phyloP scores from a whole-genome alignment of 2,888 invertebrate species.

The Athalia cordata region DNA sequence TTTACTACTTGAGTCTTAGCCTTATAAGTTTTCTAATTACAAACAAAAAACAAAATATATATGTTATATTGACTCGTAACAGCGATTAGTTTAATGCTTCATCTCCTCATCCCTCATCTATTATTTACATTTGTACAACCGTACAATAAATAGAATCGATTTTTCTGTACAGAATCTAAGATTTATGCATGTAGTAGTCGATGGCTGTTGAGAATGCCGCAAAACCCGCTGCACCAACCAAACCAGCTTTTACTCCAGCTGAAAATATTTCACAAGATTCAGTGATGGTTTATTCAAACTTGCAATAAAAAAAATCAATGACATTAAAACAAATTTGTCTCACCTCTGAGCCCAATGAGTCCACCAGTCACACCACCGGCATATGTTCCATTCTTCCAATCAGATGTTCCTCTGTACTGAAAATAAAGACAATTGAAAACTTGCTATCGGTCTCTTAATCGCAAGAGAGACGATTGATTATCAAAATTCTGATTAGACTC shows the following conservation, averaged over 20 bases:
- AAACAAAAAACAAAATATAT: conserved; percentile 15
- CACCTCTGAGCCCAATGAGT: conserved; percentile 88
- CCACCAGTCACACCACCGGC: conserved; percentile 97
- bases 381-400: conserved; percentile 97
- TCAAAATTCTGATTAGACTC: conserved; percentile 31
- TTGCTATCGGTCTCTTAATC: neutral
- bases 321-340: neutral
- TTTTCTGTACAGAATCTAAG: conserved; percentile 39
- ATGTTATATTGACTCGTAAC: conserved; percentile 28
- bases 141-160: conserved; percentile 25
- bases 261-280: conserved; percentile 65
- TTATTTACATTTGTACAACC: conserved; percentile 35
- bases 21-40: conserved; percentile 32
- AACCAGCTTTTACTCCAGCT: conserved; percentile 95
- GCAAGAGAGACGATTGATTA: neutral
- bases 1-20: conserved; percentile 31
- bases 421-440: conserved; percentile 48
- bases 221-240: conserved; percentile 97
- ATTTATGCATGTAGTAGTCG: conserved; percentile 92
- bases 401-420: conserved; percentile 90
- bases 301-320: neutral
- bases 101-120: conserved; percentile 5
- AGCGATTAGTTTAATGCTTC: conserved; percentile 7
- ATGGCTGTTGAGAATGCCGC: conserved; percentile 97
- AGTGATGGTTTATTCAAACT: neutral